phyloP scores from a whole-genome alignment of 2,888 invertebrate genomes.

The Pimpla rufipes region DNA sequence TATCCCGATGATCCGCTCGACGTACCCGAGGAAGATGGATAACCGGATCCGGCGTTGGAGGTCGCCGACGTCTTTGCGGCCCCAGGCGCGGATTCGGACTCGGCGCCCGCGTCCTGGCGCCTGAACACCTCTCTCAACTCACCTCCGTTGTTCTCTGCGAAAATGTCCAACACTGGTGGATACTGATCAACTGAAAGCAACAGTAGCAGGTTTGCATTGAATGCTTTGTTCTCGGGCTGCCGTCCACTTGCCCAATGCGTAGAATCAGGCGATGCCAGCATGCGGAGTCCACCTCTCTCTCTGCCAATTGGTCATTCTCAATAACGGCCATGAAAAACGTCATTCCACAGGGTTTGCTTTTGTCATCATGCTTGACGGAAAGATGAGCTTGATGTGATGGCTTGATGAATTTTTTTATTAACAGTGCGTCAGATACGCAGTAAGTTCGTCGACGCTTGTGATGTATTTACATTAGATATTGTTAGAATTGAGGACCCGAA shows the following conservation, averaged over 20 bases:
- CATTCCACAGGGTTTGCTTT: constrained; percentile 13
- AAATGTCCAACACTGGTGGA: constrained; percentile 77
- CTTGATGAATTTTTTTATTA: constrained; percentile 14
- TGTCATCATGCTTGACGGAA: constrained; percentile 52
- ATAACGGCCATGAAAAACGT: constrained; percentile 26
- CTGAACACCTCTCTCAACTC: constrained; percentile 72
- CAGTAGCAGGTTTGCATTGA: constrained; percentile 57
- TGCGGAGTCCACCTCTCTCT: constrained; percentile 68
- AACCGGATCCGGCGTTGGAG: constrained; percentile 54
- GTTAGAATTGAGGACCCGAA: not conserved
- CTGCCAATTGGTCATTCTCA: constrained; percentile 13
- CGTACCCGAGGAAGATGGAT: constrained; percentile 53
- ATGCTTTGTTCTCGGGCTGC: constrained; percentile 16
- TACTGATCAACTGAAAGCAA: constrained; percentile 67
- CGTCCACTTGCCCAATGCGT: constrained; percentile 34
- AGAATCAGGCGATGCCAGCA: constrained; percentile 50
- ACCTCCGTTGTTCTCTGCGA: constrained; percentile 80
- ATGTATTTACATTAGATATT: constrained; percentile 8
- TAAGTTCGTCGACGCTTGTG: not conserved
- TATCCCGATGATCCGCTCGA: constrained; percentile 51
- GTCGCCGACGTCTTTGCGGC: constrained; percentile 29
- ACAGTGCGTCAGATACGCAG: not conserved
- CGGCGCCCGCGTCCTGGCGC: constrained; percentile 70
- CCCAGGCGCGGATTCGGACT: constrained; percentile 45
- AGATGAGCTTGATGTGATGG: constrained; percentile 50